Evolutionary conservation across 2,113 vertebrate species (phyloP), one percentile per base, ranked within the genome.

Genomic region (Ailuropoda melanoleuca): DNA sequence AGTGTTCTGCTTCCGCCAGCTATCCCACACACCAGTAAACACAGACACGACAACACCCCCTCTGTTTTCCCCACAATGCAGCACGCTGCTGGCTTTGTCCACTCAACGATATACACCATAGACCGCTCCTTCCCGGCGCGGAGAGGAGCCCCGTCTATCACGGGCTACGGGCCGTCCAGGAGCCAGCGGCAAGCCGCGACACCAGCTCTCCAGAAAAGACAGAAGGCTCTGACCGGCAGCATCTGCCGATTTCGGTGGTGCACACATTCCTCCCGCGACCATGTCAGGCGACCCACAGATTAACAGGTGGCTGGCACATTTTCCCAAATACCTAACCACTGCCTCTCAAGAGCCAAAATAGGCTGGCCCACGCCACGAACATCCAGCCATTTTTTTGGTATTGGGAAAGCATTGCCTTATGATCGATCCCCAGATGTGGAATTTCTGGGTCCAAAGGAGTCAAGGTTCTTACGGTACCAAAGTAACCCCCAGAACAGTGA

Each of bases 51-150:
- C 10, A 29, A 4, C 1, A 3, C 10, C 6, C 15, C 0, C 34
- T 37, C 24, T 24, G 0, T 29, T 37, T 23, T 15, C 37, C 10
- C 84, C 56, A 15, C 23, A 11, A n/a, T 3, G 24, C n/a, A 39
- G 50, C 68, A 15, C 2, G 0, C 39, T 21, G 15, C 26, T 34
- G 2, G 2, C 62, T 87, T 29, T 53, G 75, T 12, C 21, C 46
- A 14, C 29, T 17, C 4, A n/a, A 7, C 34, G 11, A 10, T 34
- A 14, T 4, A 6, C 39, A 3, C 7, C 1, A 4, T 31, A 14
- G 55, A 12, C 1, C 2, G 3, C 6, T 74, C 37, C 37, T 34
- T 34, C 17, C 12, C 18, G 39, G 26, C 17, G 2, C 2, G 19
- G 26, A n/a, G 46, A n/a, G 1, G 17, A 4, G 18, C 13, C 17